Conservation (phyloP, 2,113 vertebrate genomes). For the Coturnix japonica region DNA sequence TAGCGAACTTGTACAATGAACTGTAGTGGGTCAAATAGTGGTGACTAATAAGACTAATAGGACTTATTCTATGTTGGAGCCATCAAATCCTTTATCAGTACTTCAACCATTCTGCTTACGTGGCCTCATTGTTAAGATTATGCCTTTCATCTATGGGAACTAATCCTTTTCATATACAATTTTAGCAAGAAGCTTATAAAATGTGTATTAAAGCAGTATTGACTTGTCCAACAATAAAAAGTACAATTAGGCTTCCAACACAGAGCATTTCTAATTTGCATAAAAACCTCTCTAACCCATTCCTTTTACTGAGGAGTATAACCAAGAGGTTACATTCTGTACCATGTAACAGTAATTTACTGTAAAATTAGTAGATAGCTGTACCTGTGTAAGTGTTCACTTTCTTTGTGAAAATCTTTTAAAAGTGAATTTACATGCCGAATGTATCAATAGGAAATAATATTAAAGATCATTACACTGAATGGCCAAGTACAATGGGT, state of each 20-base stretch:
- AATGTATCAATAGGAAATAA: conserved; percentile 79
- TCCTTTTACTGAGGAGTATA: conserved; percentile 79
- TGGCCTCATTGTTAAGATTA: conserved; percentile 83
- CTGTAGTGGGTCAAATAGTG: conserved; percentile 72
- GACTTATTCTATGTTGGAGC: conserved; percentile 77
- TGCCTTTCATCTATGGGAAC: conserved; percentile 82
- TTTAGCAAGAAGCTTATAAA: conserved; percentile 85
- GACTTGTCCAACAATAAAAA: conserved; percentile 87
- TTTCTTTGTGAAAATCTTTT: conserved; percentile 78
- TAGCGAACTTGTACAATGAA: conserved; percentile 49
- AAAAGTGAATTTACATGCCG: conserved; percentile 74
- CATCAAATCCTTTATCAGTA: conserved; percentile 81
- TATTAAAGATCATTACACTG: conserved; percentile 79
- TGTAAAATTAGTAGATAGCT: conserved; percentile 79
- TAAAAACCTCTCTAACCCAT: conserved; percentile 83
- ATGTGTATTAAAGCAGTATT: conserved; percentile 85
- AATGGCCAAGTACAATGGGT: conserved; percentile 74
- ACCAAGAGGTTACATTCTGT: conserved; percentile 83
- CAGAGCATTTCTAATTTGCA: conserved; percentile 82
- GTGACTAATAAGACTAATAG: conserved; percentile 79
- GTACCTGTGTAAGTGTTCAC: conserved; percentile 75
- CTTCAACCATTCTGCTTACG: conserved; percentile 79
- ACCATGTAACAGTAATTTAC: conserved; percentile 79
- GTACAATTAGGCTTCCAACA: conserved; percentile 86
- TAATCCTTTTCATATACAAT: conserved; percentile 83